Percentiles rank a stretch among this genome's conserved stretches.
Evolutionary conservation across 2,113 vertebrate genomes (phyloP).

Genomic region (Eidolon helvum): DNA sequence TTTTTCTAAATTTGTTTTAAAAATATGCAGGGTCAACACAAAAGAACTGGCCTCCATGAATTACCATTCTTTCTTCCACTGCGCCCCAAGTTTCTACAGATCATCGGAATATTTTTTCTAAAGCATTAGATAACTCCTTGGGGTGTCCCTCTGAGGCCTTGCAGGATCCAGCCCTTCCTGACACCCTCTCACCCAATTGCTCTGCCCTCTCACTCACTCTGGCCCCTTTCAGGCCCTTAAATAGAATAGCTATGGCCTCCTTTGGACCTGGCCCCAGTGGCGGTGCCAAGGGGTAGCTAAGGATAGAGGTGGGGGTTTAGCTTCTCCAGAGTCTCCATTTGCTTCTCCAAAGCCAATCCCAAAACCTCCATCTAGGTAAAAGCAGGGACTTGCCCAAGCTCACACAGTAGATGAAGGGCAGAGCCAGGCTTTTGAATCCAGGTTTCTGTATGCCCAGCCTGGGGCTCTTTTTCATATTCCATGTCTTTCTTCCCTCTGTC

Average conservation of each 20-base stretch:
- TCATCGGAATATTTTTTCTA: not conserved
- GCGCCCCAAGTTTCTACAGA: not conserved
- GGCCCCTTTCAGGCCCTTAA: not conserved
- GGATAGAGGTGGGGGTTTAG: fast-evolving
- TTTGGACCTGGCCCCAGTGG: not conserved
- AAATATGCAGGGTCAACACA: not conserved
- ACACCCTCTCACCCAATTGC: too few relatives aligned
- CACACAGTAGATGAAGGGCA: not conserved
- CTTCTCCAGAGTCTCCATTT: not conserved
- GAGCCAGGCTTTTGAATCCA: not conserved
- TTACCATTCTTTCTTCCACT: not conserved
- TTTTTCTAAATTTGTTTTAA: not conserved
- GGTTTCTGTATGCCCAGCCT: not conserved
- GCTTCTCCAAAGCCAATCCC: not conserved
- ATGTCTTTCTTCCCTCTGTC: constrained; percentile 16
- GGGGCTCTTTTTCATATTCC: not conserved
- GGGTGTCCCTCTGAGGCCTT: not conserved
- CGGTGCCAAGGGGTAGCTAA: fast-evolving
- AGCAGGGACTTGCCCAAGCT: not conserved
- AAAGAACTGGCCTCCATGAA: not conserved
- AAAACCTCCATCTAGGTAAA: not conserved
- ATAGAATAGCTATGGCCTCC: not conserved
- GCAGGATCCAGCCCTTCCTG: not conserved
- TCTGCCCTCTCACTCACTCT: not conserved
- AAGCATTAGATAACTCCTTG: not conserved